Base-by-base conservation (phyloP, 2,888 invertebrate genomes). In the Aquatica leii region DNA sequence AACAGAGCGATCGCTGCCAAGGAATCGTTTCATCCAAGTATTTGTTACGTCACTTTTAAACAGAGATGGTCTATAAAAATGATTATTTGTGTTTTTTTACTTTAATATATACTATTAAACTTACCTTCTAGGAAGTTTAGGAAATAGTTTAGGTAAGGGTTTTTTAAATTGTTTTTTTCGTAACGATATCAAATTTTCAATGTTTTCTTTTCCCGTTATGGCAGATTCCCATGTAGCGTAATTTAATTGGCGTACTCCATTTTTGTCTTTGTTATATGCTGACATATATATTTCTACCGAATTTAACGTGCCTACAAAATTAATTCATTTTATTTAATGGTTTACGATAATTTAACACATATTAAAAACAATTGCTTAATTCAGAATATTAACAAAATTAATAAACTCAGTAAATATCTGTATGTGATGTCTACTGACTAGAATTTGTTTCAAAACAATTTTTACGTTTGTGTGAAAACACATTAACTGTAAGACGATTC, bases 151-250 rank as follows among this genome's bases (percentile, higher is more conserved):
- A 8, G 50, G 50, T 8, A 50, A n/a, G 4, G 6, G 11, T 24
- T 31, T 50, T 9, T 31, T 34, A 50, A 34, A 34, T 20, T 20
- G 2, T 52, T 52, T 21, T 35, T 12, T 52, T 8, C 52, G 14
- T 18, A 37, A 18, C n/a, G 15, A 34, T 8, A 4, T 31, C 17
- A 52, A 17, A 14, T 52, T 17, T 3, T 11, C 18, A 4, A 41
- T 34, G 15, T 54, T 61, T 20, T 56, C 87, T 55, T 97, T 74
- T 0, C 93, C 90, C 78, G 94, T 84, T 5, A 98, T 86, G 0
- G 92, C 87, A 0, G 96, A 95, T 77, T 93, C 90, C 90, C 94
- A 97, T 0, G 98, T 98, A 12, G 92, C 96, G 76, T 87, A 91
- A 82, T 98, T 91, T 35, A 93, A 73, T 2, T 77, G 68, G 0